phyloP scores from a whole-genome alignment of 64 coral and sea anemone genomes.

The Trachythela sp. region DNA sequence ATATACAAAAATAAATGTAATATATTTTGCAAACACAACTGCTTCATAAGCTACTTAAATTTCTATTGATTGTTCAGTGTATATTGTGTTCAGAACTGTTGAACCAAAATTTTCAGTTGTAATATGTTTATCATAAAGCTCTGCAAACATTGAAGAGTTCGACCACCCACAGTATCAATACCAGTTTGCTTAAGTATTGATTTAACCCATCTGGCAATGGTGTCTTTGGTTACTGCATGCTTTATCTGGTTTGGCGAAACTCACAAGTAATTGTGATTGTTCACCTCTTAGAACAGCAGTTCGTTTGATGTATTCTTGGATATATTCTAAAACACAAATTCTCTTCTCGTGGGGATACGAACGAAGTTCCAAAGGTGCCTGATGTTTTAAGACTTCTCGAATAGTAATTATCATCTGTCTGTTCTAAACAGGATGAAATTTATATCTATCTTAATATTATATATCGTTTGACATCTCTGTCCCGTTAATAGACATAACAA shows the following conservation, averaged over 20 bases:
- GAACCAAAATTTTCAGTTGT: neutral
- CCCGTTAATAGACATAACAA: no score
- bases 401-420: no score
- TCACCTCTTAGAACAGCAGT: neutral
- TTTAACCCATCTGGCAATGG: conserved; percentile 2
- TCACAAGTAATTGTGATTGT: neutral
- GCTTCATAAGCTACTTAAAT: neutral
- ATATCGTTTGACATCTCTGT: no score
- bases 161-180: neutral
- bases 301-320: neutral
- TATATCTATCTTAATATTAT: no score
- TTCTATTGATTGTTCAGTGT: neutral
- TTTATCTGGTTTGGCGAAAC: neutral
- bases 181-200: neutral
- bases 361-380: neutral
- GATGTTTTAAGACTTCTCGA: neutral
- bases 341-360: neutral
- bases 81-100: neutral
- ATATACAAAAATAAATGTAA: neutral
- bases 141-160: neutral
- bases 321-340: neutral
- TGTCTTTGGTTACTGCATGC: neutral
- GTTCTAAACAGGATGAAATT: no score
- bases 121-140: neutral
- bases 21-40: neutral